Conservation (phyloP, 2,888 invertebrate species). For the Sarcophaga variegata region DNA sequence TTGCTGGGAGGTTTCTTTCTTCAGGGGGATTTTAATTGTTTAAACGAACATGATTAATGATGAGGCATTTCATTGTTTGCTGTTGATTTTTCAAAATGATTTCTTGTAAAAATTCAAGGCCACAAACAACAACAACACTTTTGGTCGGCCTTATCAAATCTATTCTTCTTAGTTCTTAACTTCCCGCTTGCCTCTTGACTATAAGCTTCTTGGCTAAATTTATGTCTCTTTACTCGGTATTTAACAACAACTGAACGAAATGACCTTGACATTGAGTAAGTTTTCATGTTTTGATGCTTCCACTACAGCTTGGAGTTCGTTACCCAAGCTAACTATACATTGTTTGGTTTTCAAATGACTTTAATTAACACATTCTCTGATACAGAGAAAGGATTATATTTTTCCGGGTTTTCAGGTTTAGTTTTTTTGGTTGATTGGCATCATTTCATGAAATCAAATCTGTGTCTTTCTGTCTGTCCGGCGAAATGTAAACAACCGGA, state of each 20-base stretch:
- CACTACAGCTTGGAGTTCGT: conserved; percentile 1
- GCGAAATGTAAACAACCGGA: conserved; percentile 27
- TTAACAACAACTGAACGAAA: not conserved
- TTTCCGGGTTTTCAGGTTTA: not conserved
- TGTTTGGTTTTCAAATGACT: not conserved
- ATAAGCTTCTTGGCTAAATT: no score
- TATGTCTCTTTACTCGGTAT: not conserved
- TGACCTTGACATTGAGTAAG: conserved; percentile 25
- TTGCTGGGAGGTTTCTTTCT: not conserved
- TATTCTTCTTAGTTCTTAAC: no score
- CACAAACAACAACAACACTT: no score
- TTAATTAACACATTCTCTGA: conserved; percentile 23
- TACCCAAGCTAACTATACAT: not conserved
- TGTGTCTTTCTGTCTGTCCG: not conserved
- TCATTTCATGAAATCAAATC: not conserved
- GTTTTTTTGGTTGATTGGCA: not conserved
- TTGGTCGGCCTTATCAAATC: no score
- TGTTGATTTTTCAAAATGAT: no score
- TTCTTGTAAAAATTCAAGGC: no score
- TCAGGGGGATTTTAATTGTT: not conserved
- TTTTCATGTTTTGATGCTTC: not conserved
- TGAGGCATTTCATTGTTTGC: not conserved
- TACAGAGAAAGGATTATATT: not conserved
- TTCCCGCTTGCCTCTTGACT: no score
- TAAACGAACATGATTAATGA: conserved; percentile 13